A percentile compares a stretch with the other conserved stretches of the same genome.
Conservation (phyloP, 2,113 vertebrate species). For the Spea multiplicata region DNA sequence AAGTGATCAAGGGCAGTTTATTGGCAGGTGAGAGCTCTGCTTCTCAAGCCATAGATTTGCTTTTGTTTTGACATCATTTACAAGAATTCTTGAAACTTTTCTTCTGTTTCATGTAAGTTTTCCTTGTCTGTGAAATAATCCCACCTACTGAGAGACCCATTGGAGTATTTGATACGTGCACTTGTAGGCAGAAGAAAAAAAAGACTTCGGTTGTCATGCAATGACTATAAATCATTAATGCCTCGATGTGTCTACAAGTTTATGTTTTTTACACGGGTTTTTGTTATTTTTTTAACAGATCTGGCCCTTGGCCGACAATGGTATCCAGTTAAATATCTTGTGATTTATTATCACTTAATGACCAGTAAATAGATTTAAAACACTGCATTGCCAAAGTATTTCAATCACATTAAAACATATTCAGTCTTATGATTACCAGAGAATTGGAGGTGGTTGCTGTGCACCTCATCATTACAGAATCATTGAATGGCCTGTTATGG, state of each 20-base stretch:
- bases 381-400: too few relatives aligned
- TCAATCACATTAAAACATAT: too few relatives aligned
- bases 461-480: too few relatives aligned
- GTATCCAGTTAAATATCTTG: too few relatives aligned
- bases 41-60: conserved; percentile 68
- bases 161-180: conserved; percentile 42
- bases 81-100: conserved; percentile 70
- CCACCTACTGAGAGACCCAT: conserved; percentile 34
- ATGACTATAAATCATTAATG: conserved; percentile 29
- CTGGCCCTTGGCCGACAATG: too few relatives aligned
- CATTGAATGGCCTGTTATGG: too few relatives aligned
- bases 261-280: not conserved
- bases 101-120: conserved; percentile 50
- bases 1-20: conserved; percentile 86
- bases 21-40: conserved; percentile 76
- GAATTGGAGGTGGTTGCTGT: too few relatives aligned
- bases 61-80: conserved; percentile 76
- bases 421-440: too few relatives aligned
- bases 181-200: conserved; percentile 12
- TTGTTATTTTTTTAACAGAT: not conserved
- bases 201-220: conserved; percentile 26
- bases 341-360: too few relatives aligned
- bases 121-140: conserved; percentile 42
- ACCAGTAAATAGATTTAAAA: too few relatives aligned
- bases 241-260: not conserved